Percentiles rank a stretch among this genome's conserved stretches.
phyloP scores from a whole-genome alignment of 1,140 invertebrate genomes.

The Philotrypesis tridentata region DNA sequence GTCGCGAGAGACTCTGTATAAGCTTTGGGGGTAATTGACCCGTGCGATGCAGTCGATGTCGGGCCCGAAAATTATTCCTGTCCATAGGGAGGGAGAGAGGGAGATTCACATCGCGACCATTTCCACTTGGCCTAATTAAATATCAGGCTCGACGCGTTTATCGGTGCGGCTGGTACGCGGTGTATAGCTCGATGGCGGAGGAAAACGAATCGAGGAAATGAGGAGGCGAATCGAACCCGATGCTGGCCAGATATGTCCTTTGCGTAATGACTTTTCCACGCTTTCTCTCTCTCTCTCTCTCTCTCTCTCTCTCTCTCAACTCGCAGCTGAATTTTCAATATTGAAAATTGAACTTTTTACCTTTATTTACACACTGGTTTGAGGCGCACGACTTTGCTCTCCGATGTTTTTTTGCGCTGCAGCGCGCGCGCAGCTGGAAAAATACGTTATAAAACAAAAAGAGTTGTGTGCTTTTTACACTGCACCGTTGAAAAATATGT shows the following conservation, averaged over 20 bases:
- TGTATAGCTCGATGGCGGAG: neutral
- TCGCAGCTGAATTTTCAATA: neutral
- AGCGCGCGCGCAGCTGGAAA: too few species aligned
- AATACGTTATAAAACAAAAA: neutral
- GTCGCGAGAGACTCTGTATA: conserved; percentile 50
- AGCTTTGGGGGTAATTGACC: neutral
- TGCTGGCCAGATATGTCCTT: neutral
- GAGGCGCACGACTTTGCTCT: too few species aligned
- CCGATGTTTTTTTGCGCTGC: too few species aligned
- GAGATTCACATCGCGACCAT: neutral
- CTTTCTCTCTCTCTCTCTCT: too few species aligned
- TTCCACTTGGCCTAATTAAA: conserved; percentile 33
- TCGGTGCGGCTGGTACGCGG: neutral
- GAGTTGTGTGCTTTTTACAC: too few species aligned
- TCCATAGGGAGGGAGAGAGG: conserved; percentile 23
- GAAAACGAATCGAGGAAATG: neutral
- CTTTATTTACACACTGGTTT: neutral
- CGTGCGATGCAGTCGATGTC: conserved; percentile 34
- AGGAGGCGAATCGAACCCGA: neutral
- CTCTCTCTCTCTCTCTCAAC: too few species aligned
- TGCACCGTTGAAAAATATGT: too few species aligned
- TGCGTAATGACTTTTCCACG: neutral
- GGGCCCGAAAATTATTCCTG: conserved; percentile 64
- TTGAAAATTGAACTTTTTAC: neutral
- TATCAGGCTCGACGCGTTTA: neutral